These are phyloP conservation scores for Chelon auratus DNA, from an alignment of 2,797 vertebrate species.

Conservation along the genomic window DNA sequence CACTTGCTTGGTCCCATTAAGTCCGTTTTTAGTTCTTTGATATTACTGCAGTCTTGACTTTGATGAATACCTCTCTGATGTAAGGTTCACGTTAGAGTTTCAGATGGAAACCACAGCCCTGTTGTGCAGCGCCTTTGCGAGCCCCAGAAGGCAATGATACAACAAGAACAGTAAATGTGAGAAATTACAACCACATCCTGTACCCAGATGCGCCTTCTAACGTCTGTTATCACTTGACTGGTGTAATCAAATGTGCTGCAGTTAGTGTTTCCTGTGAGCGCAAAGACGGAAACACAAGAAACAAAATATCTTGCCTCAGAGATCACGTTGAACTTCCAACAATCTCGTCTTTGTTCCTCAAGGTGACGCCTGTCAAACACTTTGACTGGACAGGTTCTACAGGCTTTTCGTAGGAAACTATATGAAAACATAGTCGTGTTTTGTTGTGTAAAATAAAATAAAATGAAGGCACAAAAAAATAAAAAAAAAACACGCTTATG, in stretches of 20 bases:
- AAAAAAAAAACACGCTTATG: too few relatives aligned
- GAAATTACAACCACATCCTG: conserved; percentile 56
- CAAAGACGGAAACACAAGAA: not conserved
- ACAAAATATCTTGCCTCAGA: too few relatives aligned
- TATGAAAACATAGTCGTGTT: too few relatives aligned
- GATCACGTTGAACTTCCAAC: not conserved
- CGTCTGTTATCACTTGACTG: not conserved
- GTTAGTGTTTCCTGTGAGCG: not conserved
- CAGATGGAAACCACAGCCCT: conserved; percentile 5
- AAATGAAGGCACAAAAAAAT: too few relatives aligned
- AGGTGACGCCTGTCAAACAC: not conserved
- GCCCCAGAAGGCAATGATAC: not conserved
- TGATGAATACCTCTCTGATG: not conserved
- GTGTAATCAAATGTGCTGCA: not conserved
- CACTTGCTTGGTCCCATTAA: too few relatives aligned
- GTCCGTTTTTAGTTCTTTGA: not conserved
- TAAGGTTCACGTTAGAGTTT: not conserved
- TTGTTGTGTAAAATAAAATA: too few relatives aligned
- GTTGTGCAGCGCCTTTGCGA: not conserved
- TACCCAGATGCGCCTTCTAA: not conserved
- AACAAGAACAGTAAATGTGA: not conserved
- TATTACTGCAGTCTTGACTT: not conserved
- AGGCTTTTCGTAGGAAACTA: not conserved
- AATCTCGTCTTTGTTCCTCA: not conserved
- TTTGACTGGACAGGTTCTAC: not conserved